Percentiles rank a stretch among this genome's conserved stretches.
These are phyloP conservation scores for Globicephala melas DNA, from an alignment of 2,113 vertebrate species.

Conservation along the genomic window DNA sequence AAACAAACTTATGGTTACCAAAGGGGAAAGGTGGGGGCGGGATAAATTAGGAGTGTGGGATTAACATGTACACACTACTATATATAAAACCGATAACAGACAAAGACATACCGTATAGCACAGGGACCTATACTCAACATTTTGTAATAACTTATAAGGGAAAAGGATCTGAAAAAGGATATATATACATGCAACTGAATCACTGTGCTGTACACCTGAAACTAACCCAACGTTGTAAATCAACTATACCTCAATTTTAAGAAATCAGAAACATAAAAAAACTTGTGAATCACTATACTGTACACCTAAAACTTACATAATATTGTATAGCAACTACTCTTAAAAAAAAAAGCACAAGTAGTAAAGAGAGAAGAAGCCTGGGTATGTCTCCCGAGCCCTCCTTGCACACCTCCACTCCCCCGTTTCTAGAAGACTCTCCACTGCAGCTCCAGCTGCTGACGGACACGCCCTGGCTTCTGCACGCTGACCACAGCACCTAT, in stretches of 20 bases:
- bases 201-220: background rate
- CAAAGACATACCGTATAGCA: background rate
- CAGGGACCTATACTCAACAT: background rate
- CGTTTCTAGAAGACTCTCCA: background rate
- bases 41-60: background rate
- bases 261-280: background rate
- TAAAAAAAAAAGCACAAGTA: background rate
- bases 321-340: background rate
- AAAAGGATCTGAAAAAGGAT: background rate
- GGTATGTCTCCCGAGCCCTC: accelerated
- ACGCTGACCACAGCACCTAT: background rate
- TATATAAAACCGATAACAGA: background rate
- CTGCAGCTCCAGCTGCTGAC: background rate
- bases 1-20: background rate
- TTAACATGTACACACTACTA: background rate
- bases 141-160: background rate
- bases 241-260: background rate
- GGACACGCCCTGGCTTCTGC: background rate
- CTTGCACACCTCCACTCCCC: background rate
- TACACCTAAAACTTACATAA: background rate
- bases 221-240: background rate
- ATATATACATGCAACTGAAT: background rate
- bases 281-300: background rate
- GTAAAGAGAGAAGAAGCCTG: background rate
- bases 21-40: background rate